Percentiles rank a stretch among this genome's conserved stretches.
These are phyloP conservation scores for Rhinogobio ventralis DNA, from an alignment of 2,797 vertebrate species.

Conservation along the genomic window DNA sequence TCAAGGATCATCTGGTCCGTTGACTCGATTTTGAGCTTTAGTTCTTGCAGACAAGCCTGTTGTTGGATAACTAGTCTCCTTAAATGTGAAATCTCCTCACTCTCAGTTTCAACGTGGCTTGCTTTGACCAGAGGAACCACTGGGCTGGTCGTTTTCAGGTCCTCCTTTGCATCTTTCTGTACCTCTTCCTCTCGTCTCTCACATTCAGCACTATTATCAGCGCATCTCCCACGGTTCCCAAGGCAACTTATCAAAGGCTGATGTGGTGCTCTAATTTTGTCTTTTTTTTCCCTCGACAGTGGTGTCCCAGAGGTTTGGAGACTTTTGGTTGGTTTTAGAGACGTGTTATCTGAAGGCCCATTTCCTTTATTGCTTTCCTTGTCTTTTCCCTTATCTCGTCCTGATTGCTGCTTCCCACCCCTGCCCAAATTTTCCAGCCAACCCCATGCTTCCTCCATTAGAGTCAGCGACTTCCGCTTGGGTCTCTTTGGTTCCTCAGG, in stretches of 20 bases:
- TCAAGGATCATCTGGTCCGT: conserved; percentile 69
- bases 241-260: conserved; percentile 73
- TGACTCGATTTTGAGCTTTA: conserved; percentile 65
- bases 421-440: conserved; percentile 81
- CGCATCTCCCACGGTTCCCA: conserved; percentile 58
- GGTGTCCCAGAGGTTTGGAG: conserved; percentile 37
- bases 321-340: conserved; percentile 56
- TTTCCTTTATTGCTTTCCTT: conserved; percentile 66
- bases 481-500: conserved; percentile 70
- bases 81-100: conserved; percentile 64
- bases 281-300: conserved; percentile 61
- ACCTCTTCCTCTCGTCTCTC: conserved; percentile 51
- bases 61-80: conserved; percentile 70
- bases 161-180: conserved; percentile 57
- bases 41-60: conserved; percentile 67
- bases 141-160: conserved; percentile 17
- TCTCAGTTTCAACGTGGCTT: background rate
- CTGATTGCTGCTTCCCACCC: conserved; percentile 71
- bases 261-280: conserved; percentile 66
- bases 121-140: conserved; percentile 16
- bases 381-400: conserved; percentile 65
- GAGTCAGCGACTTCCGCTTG: conserved; percentile 80
- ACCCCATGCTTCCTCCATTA: conserved; percentile 82
- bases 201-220: background rate
- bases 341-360: conserved; percentile 58